A percentile compares a stretch with the other conserved stretches of the same genome.
These are phyloP conservation scores for Xiphorhynchus elegans DNA, from an alignment of 2,113 vertebrate species.

Conservation along the genomic window DNA sequence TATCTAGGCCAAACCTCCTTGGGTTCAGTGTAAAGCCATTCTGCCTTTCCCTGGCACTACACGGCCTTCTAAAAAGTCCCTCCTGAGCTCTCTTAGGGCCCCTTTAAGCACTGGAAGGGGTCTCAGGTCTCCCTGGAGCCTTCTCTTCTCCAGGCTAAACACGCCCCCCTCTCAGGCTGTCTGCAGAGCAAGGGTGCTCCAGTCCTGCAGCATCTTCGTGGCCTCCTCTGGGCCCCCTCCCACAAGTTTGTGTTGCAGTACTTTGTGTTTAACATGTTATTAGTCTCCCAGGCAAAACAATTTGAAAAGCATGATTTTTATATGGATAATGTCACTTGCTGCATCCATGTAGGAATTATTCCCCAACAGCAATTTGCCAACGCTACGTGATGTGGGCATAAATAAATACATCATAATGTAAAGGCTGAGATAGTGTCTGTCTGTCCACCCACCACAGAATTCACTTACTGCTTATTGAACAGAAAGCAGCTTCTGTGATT, in stretches of 20 bases:
- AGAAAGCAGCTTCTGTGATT: slow-evolving; percentile 7
- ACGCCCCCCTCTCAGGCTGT: background rate
- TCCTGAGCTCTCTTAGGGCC: background rate
- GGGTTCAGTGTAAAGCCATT: background rate
- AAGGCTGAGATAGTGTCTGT: background rate
- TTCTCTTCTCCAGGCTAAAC: background rate
- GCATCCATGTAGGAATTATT: background rate
- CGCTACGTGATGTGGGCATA: background rate
- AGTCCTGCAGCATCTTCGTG: too few relatives aligned
- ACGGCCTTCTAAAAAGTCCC: too few relatives aligned
- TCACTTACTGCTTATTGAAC: slow-evolving; percentile 54
- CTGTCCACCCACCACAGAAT: slow-evolving; percentile 13
- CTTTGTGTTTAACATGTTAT: background rate
- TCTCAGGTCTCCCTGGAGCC: background rate
- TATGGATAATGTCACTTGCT: background rate
- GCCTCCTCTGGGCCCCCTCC: background rate
- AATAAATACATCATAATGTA: slow-evolving; percentile 31
- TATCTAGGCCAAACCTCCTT: background rate
- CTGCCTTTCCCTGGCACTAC: background rate
- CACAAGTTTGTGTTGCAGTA: background rate
- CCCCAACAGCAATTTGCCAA: background rate
- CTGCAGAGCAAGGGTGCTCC: background rate
- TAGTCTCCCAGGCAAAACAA: background rate
- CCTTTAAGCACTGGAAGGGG: background rate
- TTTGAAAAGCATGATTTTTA: background rate